Percentiles rank a stretch among this genome's conserved stretches.
These are phyloP conservation scores for Lagodon rhomboides DNA, from an alignment of 2,797 vertebrate species.

Conservation along the genomic window DNA sequence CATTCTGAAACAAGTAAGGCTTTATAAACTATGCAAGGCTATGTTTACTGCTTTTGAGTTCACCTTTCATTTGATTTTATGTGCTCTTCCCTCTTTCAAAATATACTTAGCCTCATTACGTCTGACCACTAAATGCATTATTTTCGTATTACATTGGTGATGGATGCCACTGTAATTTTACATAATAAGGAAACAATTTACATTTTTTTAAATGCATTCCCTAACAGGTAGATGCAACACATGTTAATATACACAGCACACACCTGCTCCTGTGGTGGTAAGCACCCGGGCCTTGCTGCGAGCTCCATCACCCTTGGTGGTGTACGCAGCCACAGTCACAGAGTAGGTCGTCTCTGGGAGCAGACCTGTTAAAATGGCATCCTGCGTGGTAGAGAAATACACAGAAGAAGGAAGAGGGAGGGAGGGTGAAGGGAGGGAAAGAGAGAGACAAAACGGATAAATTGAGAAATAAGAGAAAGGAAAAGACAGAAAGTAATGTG, in stretches of 20 bases:
- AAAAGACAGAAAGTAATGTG: slow-evolving; percentile 16
- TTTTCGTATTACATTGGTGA: not conserved
- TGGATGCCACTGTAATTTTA: not conserved
- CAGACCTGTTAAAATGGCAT: slow-evolving; percentile 90
- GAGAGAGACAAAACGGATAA: not conserved
- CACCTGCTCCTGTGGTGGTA: slow-evolving; percentile 95
- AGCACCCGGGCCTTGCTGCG: slow-evolving; percentile 94
- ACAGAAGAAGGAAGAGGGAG: not conserved
- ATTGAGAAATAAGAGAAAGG: not conserved
- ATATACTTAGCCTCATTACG: not conserved
- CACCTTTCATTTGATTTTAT: not conserved
- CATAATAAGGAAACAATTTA: not conserved
- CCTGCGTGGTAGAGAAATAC: slow-evolving; percentile 78
- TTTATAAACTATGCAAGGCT: not conserved
- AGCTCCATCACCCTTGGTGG: slow-evolving; percentile 95
- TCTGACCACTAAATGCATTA: not conserved
- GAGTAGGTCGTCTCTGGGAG: slow-evolving; percentile 96
- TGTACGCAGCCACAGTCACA: slow-evolving; percentile 93
- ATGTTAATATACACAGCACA: slow-evolving; percentile 51
- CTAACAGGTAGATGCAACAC: not conserved
- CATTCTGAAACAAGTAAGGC: not conserved
- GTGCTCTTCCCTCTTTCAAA: not conserved
- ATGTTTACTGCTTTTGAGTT: not conserved
- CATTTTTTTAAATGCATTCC: not conserved
- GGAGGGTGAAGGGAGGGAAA: not conserved